Evolutionary conservation across 2,113 vertebrate genomes (phyloP), one percentile per base, ranked within the genome.

Genomic region (Menidia beryllina): DNA sequence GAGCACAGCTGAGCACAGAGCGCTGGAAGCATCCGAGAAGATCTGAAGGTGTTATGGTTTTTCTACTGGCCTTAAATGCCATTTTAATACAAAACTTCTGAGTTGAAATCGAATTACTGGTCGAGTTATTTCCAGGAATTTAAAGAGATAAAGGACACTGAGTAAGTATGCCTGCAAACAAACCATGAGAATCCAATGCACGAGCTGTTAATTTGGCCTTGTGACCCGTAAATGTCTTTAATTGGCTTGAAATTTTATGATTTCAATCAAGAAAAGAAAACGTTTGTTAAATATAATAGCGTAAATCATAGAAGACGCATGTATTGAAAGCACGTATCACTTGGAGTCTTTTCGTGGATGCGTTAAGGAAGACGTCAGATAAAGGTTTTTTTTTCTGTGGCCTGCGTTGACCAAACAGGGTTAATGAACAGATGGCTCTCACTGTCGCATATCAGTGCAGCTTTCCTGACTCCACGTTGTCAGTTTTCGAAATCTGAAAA

Each of bases 1-100:
- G 11, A 53, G 50, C 65, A 72, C 90, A 91, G 81, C 86, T 88
- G 89, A 83, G 86, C 81, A 72, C 80, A 53, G 45, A 15, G 52
- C 13, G 15, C 39, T 36, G 57, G 23, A 6, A 26, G 27, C 45
- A 77, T 51, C n/a, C 27, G 41, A 21, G 2, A 23, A 65, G 48
- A 62, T 80, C 43, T 68, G 0, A 5, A 27, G 19, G 62, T 58
- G 14, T 38, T 55, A 9, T 13, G 49, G 38, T 3, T 24, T 51
- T 69, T 59, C 12, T 38, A 69, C 11, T 48, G 51, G 15, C 25
- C 54, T 60, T 9, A 27, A 47, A 55, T 60, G 13, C 12, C 5
- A 48, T 51, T 69, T 59, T 19, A 62, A 60, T 43, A 25, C 38
- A 56, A 17, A 62, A 67, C 39, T 61, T 39, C n/a, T 25, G 3